Conservation (phyloP, 1,140 invertebrate genomes). For the Tyrophagus putrescentiae region DNA sequence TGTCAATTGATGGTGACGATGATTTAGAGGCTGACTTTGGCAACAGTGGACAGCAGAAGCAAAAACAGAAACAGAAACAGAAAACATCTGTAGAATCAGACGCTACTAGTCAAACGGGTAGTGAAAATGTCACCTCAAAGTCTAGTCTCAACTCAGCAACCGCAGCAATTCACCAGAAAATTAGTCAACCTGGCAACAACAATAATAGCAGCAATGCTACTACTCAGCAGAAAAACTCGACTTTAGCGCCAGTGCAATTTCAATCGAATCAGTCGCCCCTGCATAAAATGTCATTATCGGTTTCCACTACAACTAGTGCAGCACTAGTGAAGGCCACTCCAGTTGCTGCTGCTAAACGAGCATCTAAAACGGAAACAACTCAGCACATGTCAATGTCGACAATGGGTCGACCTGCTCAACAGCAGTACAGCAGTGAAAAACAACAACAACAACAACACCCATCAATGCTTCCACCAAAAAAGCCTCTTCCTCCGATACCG, state of each 20-base stretch:
- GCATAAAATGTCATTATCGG: background rate
- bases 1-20: slow-evolving; percentile 43
- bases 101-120: background rate
- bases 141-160: background rate
- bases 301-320: background rate
- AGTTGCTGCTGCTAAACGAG: no score
- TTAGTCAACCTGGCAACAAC: background rate
- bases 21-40: background rate
- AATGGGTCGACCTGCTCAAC: background rate
- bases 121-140: background rate
- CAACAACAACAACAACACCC: background rate
- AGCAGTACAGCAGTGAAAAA: background rate
- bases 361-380: background rate
- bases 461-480: background rate
- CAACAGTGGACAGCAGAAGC: no score
- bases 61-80: background rate
- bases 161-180: background rate
- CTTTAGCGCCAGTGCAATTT: no score
- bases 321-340: background rate
- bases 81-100: background rate
- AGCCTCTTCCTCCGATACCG: no score
- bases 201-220: background rate
- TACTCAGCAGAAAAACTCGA: no score
- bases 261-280: background rate
- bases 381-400: background rate